Base-by-base conservation (phyloP, 1,140 invertebrate species). In the Forficula auricularia region DNA sequence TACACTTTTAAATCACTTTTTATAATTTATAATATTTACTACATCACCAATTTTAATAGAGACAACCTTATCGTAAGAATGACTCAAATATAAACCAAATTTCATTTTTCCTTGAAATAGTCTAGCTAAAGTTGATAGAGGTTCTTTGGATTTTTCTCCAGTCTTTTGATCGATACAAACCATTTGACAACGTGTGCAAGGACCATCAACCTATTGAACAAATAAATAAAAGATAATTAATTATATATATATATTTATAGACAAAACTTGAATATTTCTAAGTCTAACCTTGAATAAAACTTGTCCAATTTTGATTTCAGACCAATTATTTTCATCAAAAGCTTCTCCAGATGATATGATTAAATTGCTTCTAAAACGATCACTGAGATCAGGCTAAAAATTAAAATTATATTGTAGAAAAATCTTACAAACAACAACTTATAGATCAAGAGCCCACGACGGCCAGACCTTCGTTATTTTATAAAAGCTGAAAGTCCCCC, bases 151-250 rank as follows among this genome's bases (percentile, higher is more conserved):
- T 53, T 80, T 82, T 53, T 74, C 57, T 1, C 82, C 84, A 10
- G 77, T 88, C 10, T 66, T 64, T 64, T 90, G 89, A 63, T 94
- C 78, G 43, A 94, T 81, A 51, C 88, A 92, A 36, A 95, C 79
- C 83, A 94, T 94, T 62, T 91, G 85, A 59, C 90, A 96, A 42
- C 91, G 71, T 8, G 73, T 76, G 54, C 91, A 95, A 22, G 72
- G 68, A 2, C 82, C 79, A 48, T 77, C 70, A 34, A 78, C 71
- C 75, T 86, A 53, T 34, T 68, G 68, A 48, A 27, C 27, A 43
- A 19, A 50, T 48, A 30, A 45, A 9, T 32, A 50, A 54, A 47
- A 40, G 47, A 45, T 22, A 47, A 44, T n/a, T n/a, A 19, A 39
- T 47, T 45, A 12, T 14, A 37, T 42, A 22, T 45, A 19, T 9